Base-by-base conservation (phyloP, 2,113 vertebrate genomes). In the Heterochromis multidens region DNA sequence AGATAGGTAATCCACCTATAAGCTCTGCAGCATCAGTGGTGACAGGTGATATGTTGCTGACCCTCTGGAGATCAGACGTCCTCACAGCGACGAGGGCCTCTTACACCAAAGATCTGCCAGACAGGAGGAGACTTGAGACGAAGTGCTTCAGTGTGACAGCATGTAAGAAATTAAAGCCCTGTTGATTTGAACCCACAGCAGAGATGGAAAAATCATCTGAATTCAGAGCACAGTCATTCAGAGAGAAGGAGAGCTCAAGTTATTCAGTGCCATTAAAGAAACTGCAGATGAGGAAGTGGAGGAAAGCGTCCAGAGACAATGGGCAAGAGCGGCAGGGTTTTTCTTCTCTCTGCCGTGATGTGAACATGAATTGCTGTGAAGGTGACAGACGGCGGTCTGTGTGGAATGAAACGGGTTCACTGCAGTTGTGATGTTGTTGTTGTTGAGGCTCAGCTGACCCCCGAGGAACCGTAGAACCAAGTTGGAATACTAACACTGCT, bases 321-420 rank as follows among this genome's bases (percentile, higher is more conserved):
- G 27, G n/a, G 46, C 1, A 5, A 60, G 8, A 27, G 70, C 9
- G 4, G 23, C 7, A 2, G 37, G 0, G 59, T 67, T 77, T 89
- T 86, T 65, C 35, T 82, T 74, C 19, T 31, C 58, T 63, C 40
- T 17, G 52, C 58, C n/a, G 21, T 60, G 58, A 86, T 86, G 52
- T 76, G 14, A 86, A 89, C 77, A 56, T 31, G 49, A 84, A 78
- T 78, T 13, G 27, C 67, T 70, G 78, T 74, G 74, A 82, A 79
- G 65, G 29, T 78, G 84, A 62, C 62, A 87, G 81, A 46, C 21
- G 2, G 60, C 4, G 46, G 52, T 81, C 31, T 70, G 27, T 62
- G 82, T 54, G 79, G 79, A 70, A 72, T 70, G 29, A 77, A 29
- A 35, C 12, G 0, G 13, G 6, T 57, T 49, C 9, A 5, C 70